phyloP scores from a whole-genome alignment of 1,140 invertebrate species.

The Helicoverpa zea region DNA sequence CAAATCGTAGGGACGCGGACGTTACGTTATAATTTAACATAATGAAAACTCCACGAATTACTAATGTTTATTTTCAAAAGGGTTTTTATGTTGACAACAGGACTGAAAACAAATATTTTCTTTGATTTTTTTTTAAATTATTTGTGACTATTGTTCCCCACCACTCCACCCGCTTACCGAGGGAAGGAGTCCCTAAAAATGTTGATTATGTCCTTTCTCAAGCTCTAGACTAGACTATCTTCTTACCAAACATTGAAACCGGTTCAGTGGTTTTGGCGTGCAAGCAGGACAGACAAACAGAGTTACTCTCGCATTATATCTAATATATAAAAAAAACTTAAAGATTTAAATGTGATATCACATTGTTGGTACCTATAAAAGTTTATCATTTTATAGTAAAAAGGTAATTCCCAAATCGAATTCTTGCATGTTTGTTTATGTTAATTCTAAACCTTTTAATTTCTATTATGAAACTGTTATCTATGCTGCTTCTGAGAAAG shows the following conservation, averaged over 20 bases:
- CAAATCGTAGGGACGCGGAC: slow-evolving; percentile 1
- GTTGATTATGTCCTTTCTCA: no score
- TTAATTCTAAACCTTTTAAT: slow-evolving; percentile 2
- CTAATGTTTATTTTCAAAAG: slow-evolving; percentile 32
- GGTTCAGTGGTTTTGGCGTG: no score
- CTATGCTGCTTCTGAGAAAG: no score
- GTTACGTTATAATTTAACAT: slow-evolving; percentile 13
- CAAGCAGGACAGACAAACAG: no score
- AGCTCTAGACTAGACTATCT: no score
- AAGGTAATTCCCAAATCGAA: background rate
- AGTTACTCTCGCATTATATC: no score
- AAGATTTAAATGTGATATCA: background rate
- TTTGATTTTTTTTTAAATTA: slow-evolving; percentile 9
- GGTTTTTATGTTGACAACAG: background rate
- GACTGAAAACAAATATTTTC: slow-evolving; percentile 1
- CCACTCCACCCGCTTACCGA: no score
- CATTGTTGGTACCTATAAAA: no score
- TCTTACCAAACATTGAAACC: no score
- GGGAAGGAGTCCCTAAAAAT: no score
- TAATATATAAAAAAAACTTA: background rate
- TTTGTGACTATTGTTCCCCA: no score
- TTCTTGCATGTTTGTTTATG: slow-evolving; percentile 11
- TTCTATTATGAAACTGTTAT: no score
- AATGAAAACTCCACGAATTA: slow-evolving; percentile 19
- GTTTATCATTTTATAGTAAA: background rate